phyloP scores from a whole-genome alignment of 2,888 invertebrate genomes.

The Leptinotarsa tumamoca region DNA sequence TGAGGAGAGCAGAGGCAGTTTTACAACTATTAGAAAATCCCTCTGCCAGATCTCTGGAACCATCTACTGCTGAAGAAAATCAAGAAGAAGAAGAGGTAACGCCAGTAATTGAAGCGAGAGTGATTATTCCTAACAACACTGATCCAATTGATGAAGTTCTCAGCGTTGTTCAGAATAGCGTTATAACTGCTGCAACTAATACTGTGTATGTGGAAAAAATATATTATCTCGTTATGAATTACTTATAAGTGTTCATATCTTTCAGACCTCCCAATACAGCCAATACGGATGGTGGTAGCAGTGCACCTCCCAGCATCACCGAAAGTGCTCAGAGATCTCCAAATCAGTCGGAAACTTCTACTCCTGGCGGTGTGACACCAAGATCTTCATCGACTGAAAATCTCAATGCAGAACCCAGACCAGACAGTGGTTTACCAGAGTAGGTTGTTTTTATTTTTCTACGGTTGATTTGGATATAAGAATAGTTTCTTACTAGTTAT shows the following conservation, averaged over 20 bases:
- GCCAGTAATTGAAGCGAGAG: constrained; percentile 65
- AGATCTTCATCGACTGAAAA: constrained; percentile 57
- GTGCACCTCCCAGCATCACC: constrained; percentile 26
- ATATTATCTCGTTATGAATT: background rate
- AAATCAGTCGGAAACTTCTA: constrained; percentile 53
- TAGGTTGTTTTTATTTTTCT: constrained; percentile 27
- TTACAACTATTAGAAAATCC: constrained; percentile 67
- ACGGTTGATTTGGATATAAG: background rate
- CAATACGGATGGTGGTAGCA: constrained; percentile 24
- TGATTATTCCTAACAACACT: constrained; percentile 61
- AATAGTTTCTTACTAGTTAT: background rate
- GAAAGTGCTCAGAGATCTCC: constrained; percentile 44
- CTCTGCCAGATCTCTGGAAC: constrained; percentile 52
- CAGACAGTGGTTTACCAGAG: constrained; percentile 47
- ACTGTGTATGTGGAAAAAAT: constrained; percentile 47
- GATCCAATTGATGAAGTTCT: constrained; percentile 61
- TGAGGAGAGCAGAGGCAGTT: constrained; percentile 67
- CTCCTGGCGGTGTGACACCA: constrained; percentile 56
- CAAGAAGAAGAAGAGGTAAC: constrained; percentile 65
- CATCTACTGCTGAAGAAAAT: constrained; percentile 58
- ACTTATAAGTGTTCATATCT: constrained; percentile 7
- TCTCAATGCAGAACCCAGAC: constrained; percentile 51
- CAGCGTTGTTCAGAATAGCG: constrained; percentile 59
- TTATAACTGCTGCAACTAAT: constrained; percentile 54
- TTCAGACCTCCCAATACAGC: constrained; percentile 34